Evolutionary conservation across 2,113 vertebrate genomes (phyloP).

Genomic region (Thamnaconus septentrionalis): DNA sequence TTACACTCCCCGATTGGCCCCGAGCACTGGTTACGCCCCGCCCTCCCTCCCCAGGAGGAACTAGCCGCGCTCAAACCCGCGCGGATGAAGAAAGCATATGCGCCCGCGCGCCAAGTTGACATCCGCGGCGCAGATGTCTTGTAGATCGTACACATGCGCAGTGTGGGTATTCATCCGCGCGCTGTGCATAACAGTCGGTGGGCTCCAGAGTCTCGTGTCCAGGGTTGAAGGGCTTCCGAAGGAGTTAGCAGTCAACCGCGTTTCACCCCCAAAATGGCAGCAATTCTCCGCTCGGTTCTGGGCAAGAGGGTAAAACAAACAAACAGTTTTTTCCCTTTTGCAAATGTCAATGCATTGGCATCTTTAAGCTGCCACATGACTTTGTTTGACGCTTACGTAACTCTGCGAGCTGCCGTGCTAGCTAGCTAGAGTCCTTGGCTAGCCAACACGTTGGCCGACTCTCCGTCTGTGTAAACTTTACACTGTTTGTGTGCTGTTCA

Average conservation of each 20-base stretch:
- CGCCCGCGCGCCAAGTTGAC: accelerated
- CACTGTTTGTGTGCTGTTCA: background rate
- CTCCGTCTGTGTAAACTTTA: background rate
- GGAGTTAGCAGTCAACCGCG: background rate
- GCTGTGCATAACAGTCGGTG: too few species aligned
- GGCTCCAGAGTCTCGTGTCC: constrained; percentile 9
- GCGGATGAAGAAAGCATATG: constrained; percentile 23
- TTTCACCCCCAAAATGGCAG: constrained; percentile 49
- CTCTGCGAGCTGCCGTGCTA: constrained; percentile 4
- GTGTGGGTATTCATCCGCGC: too few species aligned
- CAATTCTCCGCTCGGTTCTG: constrained; percentile 46
- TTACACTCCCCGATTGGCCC: constrained; percentile 37
- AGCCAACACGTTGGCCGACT: constrained; percentile 21
- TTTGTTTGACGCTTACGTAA: background rate
- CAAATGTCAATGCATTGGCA: too few species aligned
- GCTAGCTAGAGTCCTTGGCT: constrained; percentile 33
- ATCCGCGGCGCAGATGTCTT: accelerated
- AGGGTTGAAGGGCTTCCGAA: constrained; percentile 45
- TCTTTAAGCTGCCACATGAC: background rate
- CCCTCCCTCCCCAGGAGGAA: constrained; percentile 2
- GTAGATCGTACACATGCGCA: constrained; percentile 27
- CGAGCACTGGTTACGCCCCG: background rate
- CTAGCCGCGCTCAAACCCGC: background rate
- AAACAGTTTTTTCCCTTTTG: background rate
- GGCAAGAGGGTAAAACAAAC: constrained; percentile 52